Evolutionary conservation across 2,888 invertebrate genomes (phyloP), one percentile per base, ranked within the genome.

Genomic region (Eurytoma californica): DNA sequence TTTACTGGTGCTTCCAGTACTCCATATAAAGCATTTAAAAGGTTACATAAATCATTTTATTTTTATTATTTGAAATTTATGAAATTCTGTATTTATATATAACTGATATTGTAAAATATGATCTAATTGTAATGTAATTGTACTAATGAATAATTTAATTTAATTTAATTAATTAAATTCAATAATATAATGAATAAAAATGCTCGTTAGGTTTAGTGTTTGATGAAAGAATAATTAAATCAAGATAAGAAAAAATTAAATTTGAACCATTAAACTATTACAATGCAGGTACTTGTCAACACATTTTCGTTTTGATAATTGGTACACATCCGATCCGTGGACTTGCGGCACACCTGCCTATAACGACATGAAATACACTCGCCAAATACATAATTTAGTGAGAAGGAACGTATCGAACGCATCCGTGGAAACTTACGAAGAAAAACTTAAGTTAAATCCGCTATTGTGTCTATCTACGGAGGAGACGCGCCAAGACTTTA

Each of bases 271-370:
- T 5, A 7, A 2, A 30, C 7, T 30, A 30, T 7, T n/a, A n/a
- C n/a, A 30, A 3, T 30, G 5, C 20, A 81, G 88, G 20, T 93
- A 93, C 82, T 75, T 92, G 12, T 88, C 90, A 13, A 93, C 93
- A 0, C 84, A 87, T 0, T 76, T 84, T 0, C 90, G 92, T 69
- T 85, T 92, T 0, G 86, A 87, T 16, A 88, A 89, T 12, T 93
- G 93, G 93, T 92, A 91, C 83, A 89, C 87, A 51, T 90, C 90
- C 5, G 91, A 93, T 84, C 88, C 92, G 1, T 92, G 91, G 91
- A 87, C 90, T 9, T 83, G 86, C n/a, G 88, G 88, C 0, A 91
- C 91, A 13, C 80, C 82, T 1, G 92, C 91, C 0, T 86, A 91
- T 80, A 88, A 88, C 51, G 92, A 92, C 49, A 86, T 93, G 1